phyloP scores from a whole-genome alignment of 2,797 vertebrate genomes.

The Xenentodon cancila region DNA sequence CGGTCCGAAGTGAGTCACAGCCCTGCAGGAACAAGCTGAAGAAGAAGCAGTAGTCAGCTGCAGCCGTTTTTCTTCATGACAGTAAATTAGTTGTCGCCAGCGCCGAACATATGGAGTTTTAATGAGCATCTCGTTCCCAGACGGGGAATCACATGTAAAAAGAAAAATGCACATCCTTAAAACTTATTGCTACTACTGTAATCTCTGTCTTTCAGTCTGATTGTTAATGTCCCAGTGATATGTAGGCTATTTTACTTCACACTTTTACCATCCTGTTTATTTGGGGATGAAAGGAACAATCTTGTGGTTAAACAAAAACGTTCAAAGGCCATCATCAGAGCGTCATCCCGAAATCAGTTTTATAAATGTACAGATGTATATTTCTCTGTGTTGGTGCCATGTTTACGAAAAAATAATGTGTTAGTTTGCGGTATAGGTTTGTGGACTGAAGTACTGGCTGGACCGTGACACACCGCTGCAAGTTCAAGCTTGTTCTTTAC shows the following conservation, averaged over 20 bases:
- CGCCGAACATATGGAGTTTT: constrained; percentile 47
- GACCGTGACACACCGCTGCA: constrained; percentile 31
- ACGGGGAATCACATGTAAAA: constrained; percentile 47
- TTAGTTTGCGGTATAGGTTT: constrained; percentile 44
- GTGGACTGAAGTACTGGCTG: constrained; percentile 19
- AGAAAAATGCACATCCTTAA: constrained; percentile 41
- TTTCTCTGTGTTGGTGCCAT: constrained; percentile 60
- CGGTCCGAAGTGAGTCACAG: constrained; percentile 30
- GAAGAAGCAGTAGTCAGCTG: constrained; percentile 21
- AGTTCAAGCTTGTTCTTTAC: constrained; percentile 35
- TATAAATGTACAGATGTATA: constrained; percentile 60
- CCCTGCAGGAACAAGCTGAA: constrained; percentile 32
- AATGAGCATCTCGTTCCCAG: constrained; percentile 44
- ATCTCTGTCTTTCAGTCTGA: constrained; percentile 27
- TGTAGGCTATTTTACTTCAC: constrained; percentile 36
- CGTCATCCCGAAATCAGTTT: constrained; percentile 34
- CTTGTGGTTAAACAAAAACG: background rate
- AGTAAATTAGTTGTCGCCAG: constrained; percentile 59
- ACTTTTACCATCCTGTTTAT: constrained; percentile 23
- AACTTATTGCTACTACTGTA: constrained; percentile 32
- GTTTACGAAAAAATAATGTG: constrained; percentile 50
- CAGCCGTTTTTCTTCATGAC: constrained; percentile 45
- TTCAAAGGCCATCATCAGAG: constrained; percentile 37
- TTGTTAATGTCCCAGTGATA: constrained; percentile 45
- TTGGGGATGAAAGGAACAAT: constrained; percentile 33